Percentiles rank a stretch among this genome's conserved stretches.
Evolutionary conservation across 2,888 invertebrate genomes (phyloP).

Genomic region (Alloscopus bannaensis): DNA sequence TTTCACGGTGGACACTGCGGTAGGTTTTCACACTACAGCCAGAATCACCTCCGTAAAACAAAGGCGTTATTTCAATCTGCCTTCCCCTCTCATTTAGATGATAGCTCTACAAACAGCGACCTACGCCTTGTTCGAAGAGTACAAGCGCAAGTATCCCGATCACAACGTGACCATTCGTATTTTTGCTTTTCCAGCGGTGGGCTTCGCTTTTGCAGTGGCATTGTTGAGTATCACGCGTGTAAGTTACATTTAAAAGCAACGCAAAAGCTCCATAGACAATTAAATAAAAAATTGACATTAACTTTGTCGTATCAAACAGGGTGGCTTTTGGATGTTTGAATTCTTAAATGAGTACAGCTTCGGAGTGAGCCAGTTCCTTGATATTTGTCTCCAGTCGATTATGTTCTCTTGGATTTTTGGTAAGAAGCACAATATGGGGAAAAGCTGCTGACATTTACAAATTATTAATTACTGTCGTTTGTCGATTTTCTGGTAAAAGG

Average conservation of each 20-base stretch:
- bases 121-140: slow-evolving; percentile 35
- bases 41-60: neutral
- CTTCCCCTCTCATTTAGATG: slow-evolving; percentile 4
- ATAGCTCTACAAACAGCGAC: slow-evolving; percentile 4
- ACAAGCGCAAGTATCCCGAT: slow-evolving; percentile 37
- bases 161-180: slow-evolving; percentile 10
- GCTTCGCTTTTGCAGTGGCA: slow-evolving; percentile 6
- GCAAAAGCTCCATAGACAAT: too few species aligned
- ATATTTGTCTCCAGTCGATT: slow-evolving; percentile 11
- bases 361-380: neutral
- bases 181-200: slow-evolving; percentile 14
- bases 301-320: slow-evolving; percentile 15
- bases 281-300: slow-evolving; percentile 1
- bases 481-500: too few species aligned
- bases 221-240: slow-evolving; percentile 37
- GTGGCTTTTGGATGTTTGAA: slow-evolving; percentile 43
- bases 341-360: slow-evolving; percentile 7
- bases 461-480: too few species aligned
- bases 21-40: neutral
- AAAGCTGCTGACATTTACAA: too few species aligned
- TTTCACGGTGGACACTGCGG: slow-evolving; percentile 21
- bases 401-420: slow-evolving; percentile 49
- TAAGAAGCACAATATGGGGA: too few species aligned
- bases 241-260: slow-evolving; percentile 3
- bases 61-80: neutral